Conservation (phyloP, 2,797 vertebrate genomes). For the Rhyacichthys aspro region DNA sequence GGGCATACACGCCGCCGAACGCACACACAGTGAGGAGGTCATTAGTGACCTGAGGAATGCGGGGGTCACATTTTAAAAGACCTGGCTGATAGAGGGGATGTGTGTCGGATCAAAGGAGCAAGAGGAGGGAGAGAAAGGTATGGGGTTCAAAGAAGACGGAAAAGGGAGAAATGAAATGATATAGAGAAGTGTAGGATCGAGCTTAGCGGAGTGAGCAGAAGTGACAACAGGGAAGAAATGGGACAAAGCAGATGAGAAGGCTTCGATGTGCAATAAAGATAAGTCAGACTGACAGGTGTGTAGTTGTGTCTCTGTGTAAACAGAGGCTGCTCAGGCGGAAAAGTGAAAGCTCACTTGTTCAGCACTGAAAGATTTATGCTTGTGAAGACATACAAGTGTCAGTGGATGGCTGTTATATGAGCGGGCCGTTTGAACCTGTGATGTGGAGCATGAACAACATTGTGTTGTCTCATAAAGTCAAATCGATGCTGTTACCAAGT, state of each 20-base stretch:
- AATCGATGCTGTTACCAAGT: too few relatives aligned
- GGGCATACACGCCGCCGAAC: constrained; percentile 35
- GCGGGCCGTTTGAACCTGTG: not conserved
- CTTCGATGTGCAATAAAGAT: constrained; percentile 52
- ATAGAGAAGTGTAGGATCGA: constrained; percentile 11
- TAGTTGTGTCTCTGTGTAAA: constrained; percentile 35
- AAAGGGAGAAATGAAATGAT: constrained; percentile 50
- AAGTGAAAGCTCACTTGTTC: constrained; percentile 62
- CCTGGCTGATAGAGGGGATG: constrained; percentile 76
- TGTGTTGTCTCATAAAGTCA: too few relatives aligned
- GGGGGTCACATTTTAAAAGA: constrained; percentile 76
- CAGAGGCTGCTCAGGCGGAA: constrained; percentile 42
- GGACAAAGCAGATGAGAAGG: constrained; percentile 16
- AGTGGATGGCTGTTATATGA: not conserved
- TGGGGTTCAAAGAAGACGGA: constrained; percentile 38
- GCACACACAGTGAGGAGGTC: constrained; percentile 52
- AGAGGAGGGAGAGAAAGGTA: constrained; percentile 32
- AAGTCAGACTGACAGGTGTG: constrained; percentile 64
- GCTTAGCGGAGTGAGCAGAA: constrained; percentile 17
- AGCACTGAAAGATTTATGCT: constrained; percentile 64
- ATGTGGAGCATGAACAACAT: not conserved
- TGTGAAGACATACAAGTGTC: constrained; percentile 3
- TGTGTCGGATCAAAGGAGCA: constrained; percentile 66
- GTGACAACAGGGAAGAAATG: not conserved
- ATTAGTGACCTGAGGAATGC: constrained; percentile 74